Conservation (phyloP, 2,797 vertebrate species). For the Iguana delicatissima region DNA sequence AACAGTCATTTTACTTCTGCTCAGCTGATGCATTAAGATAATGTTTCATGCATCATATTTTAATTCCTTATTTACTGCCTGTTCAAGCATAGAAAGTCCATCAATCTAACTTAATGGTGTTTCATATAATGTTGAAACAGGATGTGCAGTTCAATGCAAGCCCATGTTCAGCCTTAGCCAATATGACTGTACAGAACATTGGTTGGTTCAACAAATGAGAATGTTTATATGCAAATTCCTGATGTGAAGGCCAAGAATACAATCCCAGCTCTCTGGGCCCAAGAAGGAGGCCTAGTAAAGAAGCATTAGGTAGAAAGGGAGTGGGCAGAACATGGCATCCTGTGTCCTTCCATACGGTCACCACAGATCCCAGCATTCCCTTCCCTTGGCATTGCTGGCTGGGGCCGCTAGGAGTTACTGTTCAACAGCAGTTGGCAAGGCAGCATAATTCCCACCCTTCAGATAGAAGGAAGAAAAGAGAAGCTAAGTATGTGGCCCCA, state of each 20-base stretch:
- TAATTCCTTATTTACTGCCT: constrained; percentile 26
- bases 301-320: neutral
- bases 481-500: neutral
- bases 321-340: neutral
- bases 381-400: too few species aligned
- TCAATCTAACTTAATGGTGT: neutral
- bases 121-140: neutral
- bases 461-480: neutral
- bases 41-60: neutral
- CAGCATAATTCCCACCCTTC: neutral
- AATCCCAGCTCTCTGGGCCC: neutral
- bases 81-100: neutral
- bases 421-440: too few species aligned
- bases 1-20: neutral
- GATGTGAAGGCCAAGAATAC: neutral
- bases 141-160: neutral
- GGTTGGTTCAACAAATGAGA: neutral
- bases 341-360: neutral
- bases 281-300: neutral
- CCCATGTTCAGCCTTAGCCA: neutral
- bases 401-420: too few species aligned
- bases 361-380: too few species aligned
- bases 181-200: neutral
- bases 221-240: neutral
- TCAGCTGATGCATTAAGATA: neutral